phyloP scores from a whole-genome alignment of 2,113 vertebrate genomes.

The Prinia subflava region DNA sequence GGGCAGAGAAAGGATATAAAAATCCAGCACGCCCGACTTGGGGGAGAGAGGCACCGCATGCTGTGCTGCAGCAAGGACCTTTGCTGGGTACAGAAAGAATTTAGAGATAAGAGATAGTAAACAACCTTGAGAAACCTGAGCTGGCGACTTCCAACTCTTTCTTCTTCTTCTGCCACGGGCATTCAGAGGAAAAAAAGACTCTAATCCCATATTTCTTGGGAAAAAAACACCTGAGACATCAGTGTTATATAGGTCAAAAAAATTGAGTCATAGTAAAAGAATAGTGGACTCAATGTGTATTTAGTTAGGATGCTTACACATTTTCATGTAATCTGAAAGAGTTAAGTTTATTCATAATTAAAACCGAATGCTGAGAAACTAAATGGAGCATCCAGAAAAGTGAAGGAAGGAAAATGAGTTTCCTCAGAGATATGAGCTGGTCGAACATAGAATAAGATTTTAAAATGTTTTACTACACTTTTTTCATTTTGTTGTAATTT shows the following conservation, averaged over 20 bases:
- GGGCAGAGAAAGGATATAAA: no score
- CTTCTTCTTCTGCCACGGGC: no score
- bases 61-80: no score
- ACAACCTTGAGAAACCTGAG: no score
- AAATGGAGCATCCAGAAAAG: background rate
- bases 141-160: no score
- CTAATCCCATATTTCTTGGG: no score
- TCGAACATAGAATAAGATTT: background rate
- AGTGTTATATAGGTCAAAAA: background rate
- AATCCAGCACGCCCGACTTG: no score
- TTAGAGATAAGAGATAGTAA: no score
- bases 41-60: no score
- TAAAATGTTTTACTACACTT: background rate
- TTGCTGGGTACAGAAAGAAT: no score
- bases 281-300: background rate
- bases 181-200: no score
- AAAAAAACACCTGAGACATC: no score
- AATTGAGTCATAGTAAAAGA: background rate
- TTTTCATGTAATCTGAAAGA: background rate
- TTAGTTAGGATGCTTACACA: background rate
- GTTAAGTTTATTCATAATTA: background rate
- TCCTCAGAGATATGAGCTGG: background rate
- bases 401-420: background rate
- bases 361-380: background rate
- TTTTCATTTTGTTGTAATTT: background rate